Evolutionary conservation across 2,888 invertebrate genomes (phyloP).

Genomic region (Megamerina dolium): DNA sequence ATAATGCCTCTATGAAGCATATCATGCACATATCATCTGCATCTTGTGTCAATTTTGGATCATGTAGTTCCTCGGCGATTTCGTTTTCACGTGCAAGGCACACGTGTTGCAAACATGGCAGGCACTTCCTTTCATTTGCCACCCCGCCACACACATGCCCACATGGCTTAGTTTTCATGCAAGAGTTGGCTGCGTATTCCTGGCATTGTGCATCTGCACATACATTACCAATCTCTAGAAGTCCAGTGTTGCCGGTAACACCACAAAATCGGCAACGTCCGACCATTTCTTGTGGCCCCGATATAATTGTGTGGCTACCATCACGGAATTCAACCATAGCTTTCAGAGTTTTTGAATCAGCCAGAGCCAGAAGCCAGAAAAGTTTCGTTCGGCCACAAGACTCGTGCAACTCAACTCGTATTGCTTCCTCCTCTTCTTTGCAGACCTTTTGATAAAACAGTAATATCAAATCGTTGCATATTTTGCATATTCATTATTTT

Average conservation of each 20-base stretch:
- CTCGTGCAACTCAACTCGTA: constrained; percentile 95
- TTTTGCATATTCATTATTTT: background rate
- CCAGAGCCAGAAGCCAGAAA: constrained; percentile 89
- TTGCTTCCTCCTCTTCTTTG: constrained; percentile 93
- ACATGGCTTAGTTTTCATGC: constrained; percentile 74
- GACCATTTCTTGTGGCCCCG: constrained; percentile 50
- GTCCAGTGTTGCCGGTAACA: constrained; percentile 71
- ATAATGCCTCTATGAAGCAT: constrained; percentile 94
- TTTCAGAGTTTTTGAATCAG: constrained; percentile 89
- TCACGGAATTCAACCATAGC: constrained; percentile 85
- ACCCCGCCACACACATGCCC: constrained; percentile 94
- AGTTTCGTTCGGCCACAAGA: constrained; percentile 92
- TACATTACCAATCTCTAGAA: constrained; percentile 86
- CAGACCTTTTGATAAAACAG: constrained; percentile 51
- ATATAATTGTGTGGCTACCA: constrained; percentile 54
- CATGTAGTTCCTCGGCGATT: constrained; percentile 37
- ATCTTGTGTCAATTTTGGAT: constrained; percentile 74
- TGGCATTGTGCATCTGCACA: constrained; percentile 93
- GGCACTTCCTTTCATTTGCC: constrained; percentile 71
- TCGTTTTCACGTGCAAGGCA: constrained; percentile 54
- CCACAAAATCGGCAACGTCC: constrained; percentile 91
- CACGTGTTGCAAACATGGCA: constrained; percentile 86
- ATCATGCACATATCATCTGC: constrained; percentile 99
- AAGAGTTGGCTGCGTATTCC: constrained; percentile 62
- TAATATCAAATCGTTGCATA: background rate